phyloP scores from a whole-genome alignment of 2,797 vertebrate genomes.

The Acanthornis magna region DNA sequence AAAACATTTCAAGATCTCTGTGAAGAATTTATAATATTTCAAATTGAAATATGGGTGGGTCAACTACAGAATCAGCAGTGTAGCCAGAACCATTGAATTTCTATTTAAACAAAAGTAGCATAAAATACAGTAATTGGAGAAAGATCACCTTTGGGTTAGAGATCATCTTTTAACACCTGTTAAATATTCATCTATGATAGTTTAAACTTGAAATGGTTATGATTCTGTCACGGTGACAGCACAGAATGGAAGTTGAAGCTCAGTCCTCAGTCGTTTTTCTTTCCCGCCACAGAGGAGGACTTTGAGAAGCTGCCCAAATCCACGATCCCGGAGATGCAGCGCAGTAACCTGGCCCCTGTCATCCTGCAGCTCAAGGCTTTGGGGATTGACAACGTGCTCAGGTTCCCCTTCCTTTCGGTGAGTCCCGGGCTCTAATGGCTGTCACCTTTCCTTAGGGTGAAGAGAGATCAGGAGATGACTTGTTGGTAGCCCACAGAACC shows the following conservation, averaged over 20 bases:
- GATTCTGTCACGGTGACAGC: neutral
- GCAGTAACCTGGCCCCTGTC: slow-evolving; percentile 94
- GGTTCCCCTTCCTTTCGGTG: slow-evolving; percentile 96
- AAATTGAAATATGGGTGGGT: neutral
- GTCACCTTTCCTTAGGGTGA: neutral
- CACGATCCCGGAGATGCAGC: slow-evolving; percentile 97
- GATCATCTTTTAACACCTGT: neutral
- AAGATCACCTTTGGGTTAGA: neutral
- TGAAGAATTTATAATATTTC: neutral
- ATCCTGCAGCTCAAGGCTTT: slow-evolving; percentile 97
- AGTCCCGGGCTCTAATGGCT: slow-evolving; percentile 40
- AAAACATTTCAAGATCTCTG: neutral
- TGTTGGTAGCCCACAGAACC: neutral
- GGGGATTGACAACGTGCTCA: slow-evolving; percentile 96
- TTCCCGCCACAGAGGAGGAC: slow-evolving; percentile 87
- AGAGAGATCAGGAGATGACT: neutral
- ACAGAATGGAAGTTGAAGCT: neutral
- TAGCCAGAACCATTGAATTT: neutral
- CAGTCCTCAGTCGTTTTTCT: neutral
- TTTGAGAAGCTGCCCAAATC: slow-evolving; percentile 91
- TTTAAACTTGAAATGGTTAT: neutral
- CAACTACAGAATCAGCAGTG: neutral
- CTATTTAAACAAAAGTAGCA: neutral
- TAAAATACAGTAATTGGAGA: neutral
- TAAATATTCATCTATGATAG: neutral